phyloP scores from a whole-genome alignment of 2,113 vertebrate species.

The Emydura subglobosa region DNA sequence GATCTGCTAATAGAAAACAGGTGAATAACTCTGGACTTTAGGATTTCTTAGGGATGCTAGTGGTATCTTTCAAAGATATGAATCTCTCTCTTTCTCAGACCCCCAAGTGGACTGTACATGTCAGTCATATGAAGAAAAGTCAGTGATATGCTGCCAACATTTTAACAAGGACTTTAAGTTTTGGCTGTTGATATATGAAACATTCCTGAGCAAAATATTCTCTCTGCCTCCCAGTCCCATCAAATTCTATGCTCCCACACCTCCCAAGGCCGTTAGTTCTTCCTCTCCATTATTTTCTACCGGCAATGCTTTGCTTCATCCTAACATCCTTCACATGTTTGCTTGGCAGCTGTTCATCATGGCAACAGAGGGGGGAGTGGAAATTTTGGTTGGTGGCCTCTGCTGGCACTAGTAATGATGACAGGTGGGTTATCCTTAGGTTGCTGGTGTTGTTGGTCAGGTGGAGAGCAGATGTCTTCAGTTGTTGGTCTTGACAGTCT shows the following conservation, averaged over 20 bases:
- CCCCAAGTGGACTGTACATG: background rate
- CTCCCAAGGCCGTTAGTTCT: background rate
- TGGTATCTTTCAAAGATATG: background rate
- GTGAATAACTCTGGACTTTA: slow-evolving; percentile 6
- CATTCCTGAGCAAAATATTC: background rate
- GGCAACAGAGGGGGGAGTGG: background rate
- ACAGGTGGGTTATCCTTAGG: background rate
- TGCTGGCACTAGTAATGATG: background rate
- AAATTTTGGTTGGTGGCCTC: background rate
- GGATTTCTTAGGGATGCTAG: background rate
- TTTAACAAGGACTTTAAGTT: background rate
- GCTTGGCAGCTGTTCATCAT: background rate
- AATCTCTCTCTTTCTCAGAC: background rate
- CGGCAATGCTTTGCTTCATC: background rate
- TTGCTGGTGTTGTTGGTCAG: background rate
- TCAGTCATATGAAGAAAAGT: background rate
- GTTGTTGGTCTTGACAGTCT: background rate
- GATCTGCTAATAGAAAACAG: slow-evolving; percentile 1
- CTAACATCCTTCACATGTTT: background rate
- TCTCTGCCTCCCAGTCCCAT: background rate
- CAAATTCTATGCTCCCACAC: background rate
- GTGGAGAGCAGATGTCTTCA: background rate
- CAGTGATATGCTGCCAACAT: background rate
- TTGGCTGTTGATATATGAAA: background rate
- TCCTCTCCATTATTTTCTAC: background rate